Conservation (phyloP, 2,113 vertebrate species). For the Mastomys coucha region DNA sequence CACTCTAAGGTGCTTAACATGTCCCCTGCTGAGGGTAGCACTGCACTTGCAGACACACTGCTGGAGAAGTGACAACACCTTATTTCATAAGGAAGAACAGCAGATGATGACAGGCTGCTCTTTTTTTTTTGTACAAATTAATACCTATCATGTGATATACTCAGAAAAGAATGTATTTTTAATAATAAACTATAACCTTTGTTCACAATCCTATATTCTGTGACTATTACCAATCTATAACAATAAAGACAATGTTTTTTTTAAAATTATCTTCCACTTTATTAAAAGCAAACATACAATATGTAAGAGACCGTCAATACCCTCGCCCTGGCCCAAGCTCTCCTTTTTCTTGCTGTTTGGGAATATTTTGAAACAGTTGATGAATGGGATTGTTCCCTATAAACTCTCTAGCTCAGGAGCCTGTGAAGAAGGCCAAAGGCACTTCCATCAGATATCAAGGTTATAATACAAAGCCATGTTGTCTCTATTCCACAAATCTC, state of each 20-base stretch:
- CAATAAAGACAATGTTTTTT: neutral
- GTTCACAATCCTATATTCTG: neutral
- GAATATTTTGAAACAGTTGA: neutral
- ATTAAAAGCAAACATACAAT: neutral
- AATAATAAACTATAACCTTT: constrained; percentile 1
- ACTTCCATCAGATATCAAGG: neutral
- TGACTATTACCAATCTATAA: neutral
- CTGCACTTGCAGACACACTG: neutral
- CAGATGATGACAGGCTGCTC: neutral
- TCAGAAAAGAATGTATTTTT: neutral
- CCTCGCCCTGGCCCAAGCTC: neutral
- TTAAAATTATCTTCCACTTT: neutral
- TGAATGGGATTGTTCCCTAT: neutral
- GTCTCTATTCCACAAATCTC: neutral
- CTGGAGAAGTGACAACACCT: neutral
- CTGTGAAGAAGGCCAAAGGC: accelerated
- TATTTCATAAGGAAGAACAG: constrained; percentile 11
- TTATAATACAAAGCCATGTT: neutral
- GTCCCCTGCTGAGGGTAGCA: neutral
- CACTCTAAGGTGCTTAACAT: neutral
- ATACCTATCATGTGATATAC: neutral
- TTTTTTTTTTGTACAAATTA: neutral
- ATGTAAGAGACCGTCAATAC: accelerated
- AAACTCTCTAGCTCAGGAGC: neutral
- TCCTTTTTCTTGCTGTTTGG: too few species aligned